phyloP scores from a whole-genome alignment of 92 coral and sea anemone genomes.

The Epizoanthus ramosus region DNA sequence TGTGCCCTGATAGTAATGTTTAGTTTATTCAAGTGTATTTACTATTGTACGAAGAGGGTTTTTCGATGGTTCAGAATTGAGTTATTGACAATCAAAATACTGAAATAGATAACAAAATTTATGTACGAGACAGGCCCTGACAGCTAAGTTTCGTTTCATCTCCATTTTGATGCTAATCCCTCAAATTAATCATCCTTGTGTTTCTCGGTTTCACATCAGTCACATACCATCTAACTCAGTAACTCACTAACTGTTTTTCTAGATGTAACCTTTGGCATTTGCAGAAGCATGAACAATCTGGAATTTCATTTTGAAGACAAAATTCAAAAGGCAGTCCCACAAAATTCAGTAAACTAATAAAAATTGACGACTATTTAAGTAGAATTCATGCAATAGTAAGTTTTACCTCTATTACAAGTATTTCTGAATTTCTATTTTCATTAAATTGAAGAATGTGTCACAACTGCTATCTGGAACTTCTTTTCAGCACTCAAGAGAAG shows the following conservation, averaged over 20 bases:
- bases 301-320: not conserved
- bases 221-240: not conserved
- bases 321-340: too few relatives aligned
- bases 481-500: too few relatives aligned
- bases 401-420: too few relatives aligned
- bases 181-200: too few relatives aligned
- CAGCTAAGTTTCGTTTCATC: not conserved
- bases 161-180: not conserved
- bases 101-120: not conserved
- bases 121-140: not conserved
- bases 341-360: not conserved
- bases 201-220: too few relatives aligned
- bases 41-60: not conserved
- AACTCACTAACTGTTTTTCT: not conserved
- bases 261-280: not conserved
- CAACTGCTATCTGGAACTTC: too few relatives aligned
- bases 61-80: not conserved
- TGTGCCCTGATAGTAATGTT: too few relatives aligned
- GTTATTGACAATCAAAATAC: not conserved
- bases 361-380: not conserved
- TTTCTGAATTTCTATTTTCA: too few relatives aligned
- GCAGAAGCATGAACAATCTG: not conserved
- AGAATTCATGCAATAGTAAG: too few relatives aligned
- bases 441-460: too few relatives aligned
- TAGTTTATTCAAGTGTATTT: not conserved